phyloP scores from a whole-genome alignment of 2,113 vertebrate genomes.

The Orientallactaga bullata region DNA sequence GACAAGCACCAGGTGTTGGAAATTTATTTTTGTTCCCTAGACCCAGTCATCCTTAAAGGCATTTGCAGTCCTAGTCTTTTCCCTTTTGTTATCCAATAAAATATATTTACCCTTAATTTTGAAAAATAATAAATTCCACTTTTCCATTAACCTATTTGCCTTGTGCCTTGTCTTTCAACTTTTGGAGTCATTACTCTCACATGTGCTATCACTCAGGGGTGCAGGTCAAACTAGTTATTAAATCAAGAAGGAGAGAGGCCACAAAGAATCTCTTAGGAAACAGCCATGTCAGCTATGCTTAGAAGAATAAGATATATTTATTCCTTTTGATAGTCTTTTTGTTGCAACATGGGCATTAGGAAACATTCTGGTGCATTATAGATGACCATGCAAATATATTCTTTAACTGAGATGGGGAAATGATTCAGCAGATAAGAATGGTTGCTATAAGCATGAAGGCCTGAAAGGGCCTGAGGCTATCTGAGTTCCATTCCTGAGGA shows the following conservation, averaged over 20 bases:
- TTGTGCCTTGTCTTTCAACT: neutral
- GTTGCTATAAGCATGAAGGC: no score
- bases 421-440: no score
- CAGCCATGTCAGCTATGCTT: neutral
- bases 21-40: neutral
- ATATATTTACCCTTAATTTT: neutral
- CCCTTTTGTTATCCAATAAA: neutral
- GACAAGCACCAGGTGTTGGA: neutral
- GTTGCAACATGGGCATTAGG: no score
- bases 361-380: no score
- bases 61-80: neutral
- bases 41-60: neutral
- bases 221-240: no score
- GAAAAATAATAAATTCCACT: neutral
- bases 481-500: no score
- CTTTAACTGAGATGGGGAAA: no score
- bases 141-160: neutral
- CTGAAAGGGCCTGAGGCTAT: no score
- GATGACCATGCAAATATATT: no score
- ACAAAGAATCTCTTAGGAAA: neutral
- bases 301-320: neutral
- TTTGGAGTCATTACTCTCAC: neutral
- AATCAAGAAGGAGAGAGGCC: neutral
- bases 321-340: no score
- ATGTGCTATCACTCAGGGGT: neutral